Base-by-base conservation (phyloP, 53 echinoderm and acorn worm species). In the Echinometra lucunter region DNA sequence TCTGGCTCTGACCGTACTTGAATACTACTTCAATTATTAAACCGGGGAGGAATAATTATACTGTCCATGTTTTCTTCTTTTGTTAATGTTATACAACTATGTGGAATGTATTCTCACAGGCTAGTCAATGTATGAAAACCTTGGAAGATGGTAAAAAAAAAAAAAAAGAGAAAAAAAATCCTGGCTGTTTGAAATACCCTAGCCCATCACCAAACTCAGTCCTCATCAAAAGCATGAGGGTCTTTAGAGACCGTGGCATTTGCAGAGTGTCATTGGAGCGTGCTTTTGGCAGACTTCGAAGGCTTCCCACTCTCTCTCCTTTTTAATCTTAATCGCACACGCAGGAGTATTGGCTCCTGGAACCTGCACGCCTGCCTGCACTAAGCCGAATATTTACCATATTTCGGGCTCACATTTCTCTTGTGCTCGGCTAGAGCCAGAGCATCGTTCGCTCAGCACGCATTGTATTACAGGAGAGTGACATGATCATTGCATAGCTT, bases 351-450 rank as follows among this genome's bases (percentile, higher is more conserved):
- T 91, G 91, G 35, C 91, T 67, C 91, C 91, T 58, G 19, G 15
- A 49, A 32, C 10, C 32, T 63, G 11, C 69, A 91, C 72, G 91
- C 66, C 69, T 91, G 58, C 63, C 44, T 91, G 91, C 91, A 91
- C 91, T 70, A 40, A 91, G 70, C 70, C 45, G 91, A 91, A 91
- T 91, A 69, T 91, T 91, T 66, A 91, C 91, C 69, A 67, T 91
- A 58, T 85, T 47, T 85, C 30, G 47, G 28, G 85, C 45, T 49
- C 85, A 13, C 85, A n/a, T 85, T 85, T 21, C 85, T 27, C 9
- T 17, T 13, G 56, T 27, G 35, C 12, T 57, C 16, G 25, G 57
- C 55, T n/a, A 38, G 89, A 57, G 28, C 88, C 44, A 17, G n/a
- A 27, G 78, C 5, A 6, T 11, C 17, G 6, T 42, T 78, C 42